Base-by-base conservation (phyloP, 1,140 invertebrate genomes). In the Linepithema humile region DNA sequence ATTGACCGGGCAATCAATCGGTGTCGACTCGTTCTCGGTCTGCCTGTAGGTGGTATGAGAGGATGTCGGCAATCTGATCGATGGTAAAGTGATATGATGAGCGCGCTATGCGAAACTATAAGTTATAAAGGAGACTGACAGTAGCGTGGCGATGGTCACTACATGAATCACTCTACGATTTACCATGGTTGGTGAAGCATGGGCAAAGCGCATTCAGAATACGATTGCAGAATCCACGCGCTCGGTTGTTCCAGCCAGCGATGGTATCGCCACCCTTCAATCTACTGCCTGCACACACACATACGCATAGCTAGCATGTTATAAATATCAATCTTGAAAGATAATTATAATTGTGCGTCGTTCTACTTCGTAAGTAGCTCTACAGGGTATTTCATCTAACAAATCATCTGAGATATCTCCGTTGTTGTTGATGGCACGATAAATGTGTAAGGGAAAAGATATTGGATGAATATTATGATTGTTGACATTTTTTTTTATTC, bases 161-260 rank as follows among this genome's bases (percentile, higher is more conserved):
- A 87, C 45, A 17, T 45, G 50, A 57, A 85, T 90, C 87, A 85
- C 88, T 93, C 91, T 93, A 93, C 85, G 92, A 94, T 94, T 94
- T 94, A 94, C 93, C 94, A 93, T 93, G 94, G 88, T 92, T 94
- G 86, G 91, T 93, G 92, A 94, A 94, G 91, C 93, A 94, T 43
- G 93, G 93, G 80, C 93, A 94, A 57, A 94, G 89, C 75, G 92
- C 92, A 88, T 94, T 94, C 86, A 94, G 86, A 85, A 94, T 90
- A 89, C 94, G 93, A 91, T 93, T 94, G 92, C 94, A 94, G 91
- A 94, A 94, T 87, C 93, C 93, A 87, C 94, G 93, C 82, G 93
- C 94, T 82, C 94, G 93, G 87, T 92, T 93, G 90, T 94, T 94
- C 94, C 94, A 94, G 80, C 89, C 93, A 73, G 90, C 90, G 85